These are phyloP conservation scores for Jaculus jaculus DNA, from an alignment of 2,113 vertebrate genomes.

Conservation along the genomic window DNA sequence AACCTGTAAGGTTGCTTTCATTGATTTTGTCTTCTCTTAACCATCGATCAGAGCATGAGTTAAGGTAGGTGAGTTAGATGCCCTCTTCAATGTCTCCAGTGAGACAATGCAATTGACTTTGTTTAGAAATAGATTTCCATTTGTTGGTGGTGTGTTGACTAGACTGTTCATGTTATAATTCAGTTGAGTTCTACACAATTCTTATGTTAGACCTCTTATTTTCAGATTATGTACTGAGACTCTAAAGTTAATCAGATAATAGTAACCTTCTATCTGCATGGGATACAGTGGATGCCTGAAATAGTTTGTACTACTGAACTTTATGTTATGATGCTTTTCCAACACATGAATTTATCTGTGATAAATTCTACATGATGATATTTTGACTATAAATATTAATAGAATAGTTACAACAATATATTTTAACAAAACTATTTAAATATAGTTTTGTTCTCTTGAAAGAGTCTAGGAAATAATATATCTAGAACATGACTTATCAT, in stretches of 20 bases:
- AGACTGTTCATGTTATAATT: neutral
- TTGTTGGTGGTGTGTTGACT: neutral
- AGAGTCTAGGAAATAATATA: neutral
- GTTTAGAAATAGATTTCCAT: neutral
- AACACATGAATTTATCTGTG: neutral
- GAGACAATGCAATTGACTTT: neutral
- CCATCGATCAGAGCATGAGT: neutral
- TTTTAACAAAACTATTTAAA: neutral
- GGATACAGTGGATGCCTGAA: neutral
- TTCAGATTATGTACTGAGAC: neutral
- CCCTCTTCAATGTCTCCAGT: neutral
- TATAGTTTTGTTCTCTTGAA: neutral
- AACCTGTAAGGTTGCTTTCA: neutral
- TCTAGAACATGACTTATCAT: neutral
- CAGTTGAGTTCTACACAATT: neutral
- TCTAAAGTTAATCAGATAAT: neutral
- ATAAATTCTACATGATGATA: neutral
- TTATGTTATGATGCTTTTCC: neutral
- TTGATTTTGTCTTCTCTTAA: neutral
- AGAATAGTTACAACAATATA: neutral
- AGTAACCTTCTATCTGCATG: neutral
- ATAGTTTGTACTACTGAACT: neutral
- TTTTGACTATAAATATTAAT: neutral
- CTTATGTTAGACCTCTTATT: neutral
- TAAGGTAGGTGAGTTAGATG: neutral